Evolutionary conservation across 1,140 invertebrate species (phyloP).

Genomic region (Oreohelix idahoensis): DNA sequence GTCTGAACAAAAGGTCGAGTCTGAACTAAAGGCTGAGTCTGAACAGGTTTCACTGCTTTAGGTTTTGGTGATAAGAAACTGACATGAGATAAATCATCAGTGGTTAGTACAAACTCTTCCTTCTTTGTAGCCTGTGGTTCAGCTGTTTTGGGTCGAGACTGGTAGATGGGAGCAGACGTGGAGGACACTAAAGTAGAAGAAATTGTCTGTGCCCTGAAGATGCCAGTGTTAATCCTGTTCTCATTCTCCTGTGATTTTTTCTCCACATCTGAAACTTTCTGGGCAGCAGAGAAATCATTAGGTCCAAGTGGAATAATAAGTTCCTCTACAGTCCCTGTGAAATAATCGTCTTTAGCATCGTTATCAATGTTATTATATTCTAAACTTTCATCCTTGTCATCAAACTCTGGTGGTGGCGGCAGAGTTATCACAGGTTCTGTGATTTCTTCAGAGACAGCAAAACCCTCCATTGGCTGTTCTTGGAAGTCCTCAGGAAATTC

Average conservation of each 20-base stretch:
- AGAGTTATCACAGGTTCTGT: conserved; percentile 50
- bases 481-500: background rate
- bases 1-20: background rate
- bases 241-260: background rate
- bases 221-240: background rate
- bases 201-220: conserved; percentile 30
- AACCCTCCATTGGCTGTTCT: background rate
- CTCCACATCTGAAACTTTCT: conserved; percentile 34
- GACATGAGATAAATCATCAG: conserved; percentile 61
- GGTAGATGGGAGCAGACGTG: background rate
- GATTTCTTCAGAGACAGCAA: conserved; percentile 50
- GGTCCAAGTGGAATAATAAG: conserved; percentile 47
- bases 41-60: conserved; percentile 2
- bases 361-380: background rate
- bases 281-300: conserved; percentile 35
- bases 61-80: conserved; percentile 55
- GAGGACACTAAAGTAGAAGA: background rate
- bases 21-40: background rate
- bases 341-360: conserved; percentile 47
- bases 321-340: conserved; percentile 44
- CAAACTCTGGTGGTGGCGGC: conserved; percentile 59
- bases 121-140: conserved; percentile 24
- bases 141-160: background rate
- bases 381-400: conserved; percentile 33
- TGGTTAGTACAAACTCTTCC: conserved; percentile 61